Evolutionary conservation across 35 echinoderm and acorn worm genomes (phyloP).

Genomic region (Hemicentrotus pulcherrimus): DNA sequence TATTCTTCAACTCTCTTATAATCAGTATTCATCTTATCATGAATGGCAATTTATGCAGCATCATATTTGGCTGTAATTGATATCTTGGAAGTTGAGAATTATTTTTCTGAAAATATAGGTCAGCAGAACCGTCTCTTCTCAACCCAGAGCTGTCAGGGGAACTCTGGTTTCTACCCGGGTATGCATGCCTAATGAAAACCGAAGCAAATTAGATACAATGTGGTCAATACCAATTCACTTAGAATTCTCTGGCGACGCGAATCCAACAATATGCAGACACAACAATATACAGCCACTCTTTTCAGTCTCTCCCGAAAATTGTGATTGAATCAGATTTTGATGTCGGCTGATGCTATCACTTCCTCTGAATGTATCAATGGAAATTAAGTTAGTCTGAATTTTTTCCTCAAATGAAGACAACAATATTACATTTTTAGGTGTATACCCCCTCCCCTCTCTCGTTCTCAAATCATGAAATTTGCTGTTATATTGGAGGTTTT

Average conservation of each 20-base stretch:
- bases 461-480: not conserved
- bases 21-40: too few relatives aligned
- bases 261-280: not conserved
- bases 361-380: not conserved
- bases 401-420: not conserved
- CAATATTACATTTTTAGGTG: not conserved
- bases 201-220: not conserved
- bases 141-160: not conserved
- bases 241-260: not conserved
- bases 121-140: not conserved
- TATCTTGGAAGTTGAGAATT: not conserved
- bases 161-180: not conserved
- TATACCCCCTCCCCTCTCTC: not conserved
- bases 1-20: too few relatives aligned
- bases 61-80: too few relatives aligned
- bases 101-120: not conserved
- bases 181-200: not conserved
- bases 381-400: not conserved
- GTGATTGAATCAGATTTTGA: constrained; percentile 18
- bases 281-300: not conserved
- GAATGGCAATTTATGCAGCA: too few relatives aligned
- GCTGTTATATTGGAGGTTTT: not conserved
- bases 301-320: not conserved
- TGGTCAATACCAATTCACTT: constrained; percentile 12
- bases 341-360: not conserved